These are phyloP conservation scores for Zeuzera pyrina DNA, from an alignment of 2,888 invertebrate genomes.

Conservation along the genomic window DNA sequence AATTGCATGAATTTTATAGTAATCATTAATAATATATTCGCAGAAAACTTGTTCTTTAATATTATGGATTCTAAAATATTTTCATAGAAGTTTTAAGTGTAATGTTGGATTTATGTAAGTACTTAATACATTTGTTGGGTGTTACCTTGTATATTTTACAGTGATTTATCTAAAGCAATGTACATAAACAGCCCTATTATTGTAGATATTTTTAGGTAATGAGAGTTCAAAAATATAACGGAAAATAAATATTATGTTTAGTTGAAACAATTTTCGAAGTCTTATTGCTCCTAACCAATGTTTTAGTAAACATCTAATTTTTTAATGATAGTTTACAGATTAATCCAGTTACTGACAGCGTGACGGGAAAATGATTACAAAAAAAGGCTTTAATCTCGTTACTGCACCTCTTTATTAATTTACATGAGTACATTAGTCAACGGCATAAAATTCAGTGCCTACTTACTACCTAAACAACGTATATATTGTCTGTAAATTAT, in stretches of 20 bases:
- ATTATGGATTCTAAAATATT: too few species aligned
- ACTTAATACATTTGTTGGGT: conserved; percentile 59
- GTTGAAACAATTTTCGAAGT: conserved; percentile 40
- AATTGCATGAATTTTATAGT: too few species aligned
- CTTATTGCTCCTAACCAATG: too few species aligned
- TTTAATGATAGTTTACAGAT: too few species aligned
- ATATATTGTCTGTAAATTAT: conserved; percentile 65
- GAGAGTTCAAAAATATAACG: conserved; percentile 69
- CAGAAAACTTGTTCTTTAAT: too few species aligned
- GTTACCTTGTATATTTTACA: conserved; percentile 60
- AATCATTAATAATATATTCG: too few species aligned
- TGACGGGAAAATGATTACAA: too few species aligned
- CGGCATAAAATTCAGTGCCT: conserved; percentile 70
- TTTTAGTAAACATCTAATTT: too few species aligned
- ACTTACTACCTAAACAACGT: conserved; percentile 69
- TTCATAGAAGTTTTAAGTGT: too few species aligned
- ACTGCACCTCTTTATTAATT: conserved; percentile 62
- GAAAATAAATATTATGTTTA: conserved; percentile 69
- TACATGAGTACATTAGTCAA: conserved; percentile 66
- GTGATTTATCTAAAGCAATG: conserved; percentile 58
- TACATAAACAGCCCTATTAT: too few species aligned
- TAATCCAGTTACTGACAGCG: too few species aligned
- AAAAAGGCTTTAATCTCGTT: conserved; percentile 21
- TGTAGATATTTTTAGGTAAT: conserved; percentile 69
- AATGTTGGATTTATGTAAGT: too few species aligned